Base-by-base conservation (phyloP, 2,113 vertebrate genomes). In the Kobus ellipsiprymnus region DNA sequence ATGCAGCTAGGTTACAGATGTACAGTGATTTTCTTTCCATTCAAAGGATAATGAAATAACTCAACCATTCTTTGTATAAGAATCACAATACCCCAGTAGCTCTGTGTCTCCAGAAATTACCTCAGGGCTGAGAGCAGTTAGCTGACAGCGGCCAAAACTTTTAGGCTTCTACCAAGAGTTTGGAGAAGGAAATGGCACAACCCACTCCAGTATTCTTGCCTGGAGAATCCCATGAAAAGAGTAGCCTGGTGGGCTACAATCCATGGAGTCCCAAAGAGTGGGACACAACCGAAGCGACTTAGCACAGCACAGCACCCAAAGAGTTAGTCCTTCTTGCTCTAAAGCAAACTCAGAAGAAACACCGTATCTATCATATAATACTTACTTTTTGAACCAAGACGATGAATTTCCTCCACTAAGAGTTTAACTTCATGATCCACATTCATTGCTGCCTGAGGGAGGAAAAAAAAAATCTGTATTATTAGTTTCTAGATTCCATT, bases 341-440 rank as follows among this genome's bases (percentile, higher is more conserved):
- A 64, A 64, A 4, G 16, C 29, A 67, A 82, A 82, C 55, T 52
- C 48, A 64, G 5, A 71, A 59, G 16, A 95, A 94, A 94, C 36
- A 87, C 23, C 21, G 30, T 7, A 40, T 13, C 16, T 82, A 3
- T 46, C 36, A 29, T 91, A n/a, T 23, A 90, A 36, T 87, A 98
- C 99, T 99, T 98, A 99, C 99, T 99, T 99, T 98, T 99, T 94
- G 98, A 99, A 97, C 99, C 99, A 95, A 99, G 98, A 3, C 99
- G 99, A 25, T 98, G 99, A 96, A 99, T 99, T 98, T 99, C 99
- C 98, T 99, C 98, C 97, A 99, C 99, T 94, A 99, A 98, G 97
- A 99, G 98, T 9, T 19, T 96, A n/a, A 99, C 96, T 98, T 99
- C 99, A 94, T 99, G 99, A 21, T 99, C 97, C 97, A 99, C 99